A percentile compares a stretch with the other conserved stretches of the same genome.
These are phyloP conservation scores for Chymomyza fuscimana DNA, from an alignment of 2,888 invertebrate genomes.

Conservation along the genomic window DNA sequence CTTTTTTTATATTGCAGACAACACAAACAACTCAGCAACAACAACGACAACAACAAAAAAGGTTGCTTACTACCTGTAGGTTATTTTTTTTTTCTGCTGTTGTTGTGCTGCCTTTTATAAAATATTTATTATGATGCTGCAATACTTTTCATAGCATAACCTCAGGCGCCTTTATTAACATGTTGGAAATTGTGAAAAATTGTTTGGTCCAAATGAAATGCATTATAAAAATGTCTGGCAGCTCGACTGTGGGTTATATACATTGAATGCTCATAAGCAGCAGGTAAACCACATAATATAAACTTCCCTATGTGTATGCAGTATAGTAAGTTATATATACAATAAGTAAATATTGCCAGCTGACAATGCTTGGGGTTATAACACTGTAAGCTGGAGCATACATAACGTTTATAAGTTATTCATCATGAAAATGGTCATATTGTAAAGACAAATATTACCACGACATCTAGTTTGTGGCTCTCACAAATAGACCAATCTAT, in stretches of 20 bases:
- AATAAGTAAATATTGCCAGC: neutral
- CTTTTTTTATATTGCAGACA: slow-evolving; percentile 40
- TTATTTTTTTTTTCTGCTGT: slow-evolving; percentile 22
- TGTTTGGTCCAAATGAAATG: slow-evolving; percentile 18
- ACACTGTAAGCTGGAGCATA: slow-evolving; percentile 8
- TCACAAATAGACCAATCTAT: too few species aligned
- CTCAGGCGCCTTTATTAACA: slow-evolving; percentile 35
- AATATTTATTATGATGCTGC: slow-evolving; percentile 46
- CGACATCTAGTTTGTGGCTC: too few species aligned
- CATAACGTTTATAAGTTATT: slow-evolving; percentile 42
- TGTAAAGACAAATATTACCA: neutral
- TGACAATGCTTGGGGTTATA: slow-evolving; percentile 10
- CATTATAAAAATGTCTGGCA: slow-evolving; percentile 8
- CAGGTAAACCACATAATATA: slow-evolving; percentile 4
- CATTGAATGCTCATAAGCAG: slow-evolving; percentile 23
- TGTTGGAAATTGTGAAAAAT: slow-evolving; percentile 27
- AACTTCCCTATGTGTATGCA: neutral
- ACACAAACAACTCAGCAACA: neutral
- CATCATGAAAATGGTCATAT: slow-evolving; percentile 1
- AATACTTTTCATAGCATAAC: slow-evolving; percentile 23
- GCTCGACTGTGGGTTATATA: slow-evolving; percentile 17
- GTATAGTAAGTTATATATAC: neutral
- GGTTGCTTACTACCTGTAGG: slow-evolving; percentile 42
- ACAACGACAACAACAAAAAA: slow-evolving; percentile 22
- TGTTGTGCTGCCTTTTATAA: slow-evolving; percentile 40